Percentiles rank a stretch among this genome's conserved stretches.
phyloP scores from a whole-genome alignment of 2,797 vertebrate genomes.

The Lepilemur ruficaudatus region DNA sequence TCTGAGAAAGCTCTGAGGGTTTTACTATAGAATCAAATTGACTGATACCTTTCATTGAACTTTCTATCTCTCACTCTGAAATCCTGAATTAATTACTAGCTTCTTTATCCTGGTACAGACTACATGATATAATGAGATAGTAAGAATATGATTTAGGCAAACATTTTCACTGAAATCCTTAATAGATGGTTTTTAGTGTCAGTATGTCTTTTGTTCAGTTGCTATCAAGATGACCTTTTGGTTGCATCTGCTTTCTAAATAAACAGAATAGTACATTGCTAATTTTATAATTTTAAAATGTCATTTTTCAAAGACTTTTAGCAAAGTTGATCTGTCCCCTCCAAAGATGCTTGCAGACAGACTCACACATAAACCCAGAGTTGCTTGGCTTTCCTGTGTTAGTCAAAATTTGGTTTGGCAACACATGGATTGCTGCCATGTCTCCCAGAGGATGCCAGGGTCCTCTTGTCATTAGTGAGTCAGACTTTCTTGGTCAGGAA shows the following conservation, averaged over 20 bases:
- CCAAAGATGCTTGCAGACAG: neutral
- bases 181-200: neutral
- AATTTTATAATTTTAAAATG: conserved; percentile 4
- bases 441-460: neutral
- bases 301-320: neutral
- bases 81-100: conserved; percentile 10
- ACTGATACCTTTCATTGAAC: conserved; percentile 14
- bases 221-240: neutral
- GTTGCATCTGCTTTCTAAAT: neutral
- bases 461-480: neutral
- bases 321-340: neutral
- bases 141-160: neutral
- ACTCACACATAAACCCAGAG: neutral
- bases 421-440: neutral
- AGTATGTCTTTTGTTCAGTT: neutral
- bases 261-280: neutral
- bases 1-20: neutral
- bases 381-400: neutral
- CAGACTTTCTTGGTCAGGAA: neutral
- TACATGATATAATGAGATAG: neutral
- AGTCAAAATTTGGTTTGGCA: neutral
- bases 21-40: neutral
- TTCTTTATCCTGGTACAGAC: neutral
- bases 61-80: neutral
- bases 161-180: neutral